Conservation (phyloP, 2,113 vertebrate species). For the Rhizomys pruinosus region DNA sequence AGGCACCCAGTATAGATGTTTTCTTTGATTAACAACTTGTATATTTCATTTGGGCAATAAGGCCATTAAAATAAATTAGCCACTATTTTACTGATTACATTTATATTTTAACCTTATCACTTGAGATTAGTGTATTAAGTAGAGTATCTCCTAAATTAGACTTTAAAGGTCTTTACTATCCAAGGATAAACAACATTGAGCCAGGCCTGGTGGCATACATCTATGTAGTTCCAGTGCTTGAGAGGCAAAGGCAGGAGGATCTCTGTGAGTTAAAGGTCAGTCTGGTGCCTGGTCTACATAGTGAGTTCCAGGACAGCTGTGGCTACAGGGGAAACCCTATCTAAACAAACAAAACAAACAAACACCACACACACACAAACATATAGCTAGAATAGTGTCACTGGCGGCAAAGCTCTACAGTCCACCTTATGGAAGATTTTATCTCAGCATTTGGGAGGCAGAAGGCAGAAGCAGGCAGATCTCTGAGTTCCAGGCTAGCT, state of each 20-base stretch:
- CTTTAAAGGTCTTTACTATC: background rate
- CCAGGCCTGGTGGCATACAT: too few species aligned
- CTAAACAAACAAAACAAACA: too few species aligned
- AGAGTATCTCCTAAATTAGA: slow-evolving; percentile 36
- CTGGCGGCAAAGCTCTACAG: slow-evolving; percentile 7
- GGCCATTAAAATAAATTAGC: background rate
- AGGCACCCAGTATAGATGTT: background rate
- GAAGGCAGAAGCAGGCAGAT: too few species aligned
- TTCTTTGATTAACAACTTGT: slow-evolving; percentile 15
- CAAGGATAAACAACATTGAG: slow-evolving; percentile 24
- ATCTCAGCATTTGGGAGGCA: too few species aligned
- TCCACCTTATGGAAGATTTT: too few species aligned
- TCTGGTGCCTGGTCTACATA: too few species aligned
- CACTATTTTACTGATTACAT: background rate
- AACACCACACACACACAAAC: slow-evolving; percentile 4
- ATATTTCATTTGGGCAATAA: background rate
- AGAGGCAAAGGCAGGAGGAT: too few species aligned
- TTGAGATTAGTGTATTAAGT: slow-evolving; percentile 11
- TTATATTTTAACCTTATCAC: slow-evolving; percentile 22
- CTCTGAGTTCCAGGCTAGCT: too few species aligned
- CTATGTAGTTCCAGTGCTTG: too few species aligned
- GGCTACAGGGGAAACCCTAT: too few species aligned
- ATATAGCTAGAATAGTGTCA: background rate
- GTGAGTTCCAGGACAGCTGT: too few species aligned
- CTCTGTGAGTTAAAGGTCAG: too few species aligned